phyloP scores from a whole-genome alignment of 2,888 invertebrate species.

The Drosophila mettleri region DNA sequence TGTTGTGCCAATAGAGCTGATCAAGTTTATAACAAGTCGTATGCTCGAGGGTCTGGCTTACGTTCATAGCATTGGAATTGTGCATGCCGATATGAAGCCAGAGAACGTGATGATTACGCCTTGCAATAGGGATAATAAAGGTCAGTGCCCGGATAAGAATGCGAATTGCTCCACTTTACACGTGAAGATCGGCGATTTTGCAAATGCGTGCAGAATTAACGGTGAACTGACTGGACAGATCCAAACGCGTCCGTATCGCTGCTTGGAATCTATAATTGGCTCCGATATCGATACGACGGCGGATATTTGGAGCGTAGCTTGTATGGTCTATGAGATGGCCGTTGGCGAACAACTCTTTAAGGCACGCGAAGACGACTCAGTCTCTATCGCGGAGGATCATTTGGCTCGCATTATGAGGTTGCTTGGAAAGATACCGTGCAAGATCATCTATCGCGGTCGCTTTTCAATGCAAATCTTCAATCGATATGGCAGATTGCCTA shows the following conservation, averaged over 20 bases:
- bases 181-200: conserved; percentile 98
- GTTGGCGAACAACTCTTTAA: conserved; percentile 99
- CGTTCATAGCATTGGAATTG: conserved; percentile 6
- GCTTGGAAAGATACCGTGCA: conserved; percentile 94
- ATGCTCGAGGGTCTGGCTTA: conserved; percentile 12
- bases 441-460: not conserved
- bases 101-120: conserved; percentile 22
- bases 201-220: conserved; percentile 97
- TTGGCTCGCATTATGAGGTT: conserved; percentile 99
- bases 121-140: not conserved
- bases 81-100: conserved; percentile 37
- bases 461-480: conserved; percentile 90
- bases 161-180: conserved; percentile 86
- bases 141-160: conserved; percentile 88
- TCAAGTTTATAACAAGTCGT: conserved; percentile 1
- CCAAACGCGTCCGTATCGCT: conserved; percentile 98
- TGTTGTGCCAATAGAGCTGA: not conserved
- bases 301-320: conserved; percentile 99
- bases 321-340: conserved; percentile 99
- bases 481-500: conserved; percentile 95
- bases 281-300: conserved; percentile 97
- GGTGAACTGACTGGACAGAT: conserved; percentile 89
- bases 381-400: conserved; percentile 96
- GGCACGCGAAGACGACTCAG: conserved; percentile 96
- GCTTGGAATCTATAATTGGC: conserved; percentile 97